A percentile compares a stretch with the other conserved stretches of the same genome.
These are phyloP conservation scores for Coleophora flavipennella DNA, from an alignment of 2,888 invertebrate species.

Conservation along the genomic window DNA sequence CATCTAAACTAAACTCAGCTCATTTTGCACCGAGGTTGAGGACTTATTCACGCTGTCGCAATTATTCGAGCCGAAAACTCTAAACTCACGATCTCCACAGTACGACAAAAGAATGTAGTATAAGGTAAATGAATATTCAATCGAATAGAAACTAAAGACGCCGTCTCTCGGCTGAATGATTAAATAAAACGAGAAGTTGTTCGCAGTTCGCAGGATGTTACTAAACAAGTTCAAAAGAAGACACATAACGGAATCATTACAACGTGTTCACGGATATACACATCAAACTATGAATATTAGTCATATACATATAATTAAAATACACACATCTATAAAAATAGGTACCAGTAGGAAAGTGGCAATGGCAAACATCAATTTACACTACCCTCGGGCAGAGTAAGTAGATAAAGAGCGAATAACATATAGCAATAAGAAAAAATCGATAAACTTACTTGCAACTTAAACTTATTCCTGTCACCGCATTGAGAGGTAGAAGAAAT, in stretches of 20 bases:
- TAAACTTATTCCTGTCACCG: conserved; percentile 20
- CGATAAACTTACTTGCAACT: conserved; percentile 18
- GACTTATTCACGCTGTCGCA: too few relatives aligned
- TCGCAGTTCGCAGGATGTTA: conserved; percentile 15
- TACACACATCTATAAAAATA: too few relatives aligned
- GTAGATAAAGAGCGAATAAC: background rate
- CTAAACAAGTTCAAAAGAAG: conserved; percentile 53
- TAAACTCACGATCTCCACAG: too few relatives aligned
- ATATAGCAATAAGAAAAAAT: background rate
- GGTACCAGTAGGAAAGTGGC: too few relatives aligned
- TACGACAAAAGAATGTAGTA: background rate
- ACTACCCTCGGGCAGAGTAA: too few relatives aligned
- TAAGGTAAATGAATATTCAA: conserved; percentile 16
- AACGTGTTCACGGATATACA: conserved; percentile 36
- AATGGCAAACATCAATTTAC: background rate
- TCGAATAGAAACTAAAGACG: conserved; percentile 11
- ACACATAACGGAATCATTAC: conserved; percentile 52
- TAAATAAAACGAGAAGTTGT: background rate
- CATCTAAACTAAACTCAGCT: too few relatives aligned
- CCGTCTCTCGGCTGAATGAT: background rate
- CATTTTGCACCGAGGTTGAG: too few relatives aligned
- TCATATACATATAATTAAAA: too few relatives aligned
- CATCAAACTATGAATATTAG: conserved; percentile 14
- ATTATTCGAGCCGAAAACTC: too few relatives aligned
- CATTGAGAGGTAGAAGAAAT: conserved; percentile 14